Evolutionary conservation across 2,113 vertebrate species (phyloP), one percentile per base, ranked within the genome.

Genomic region (Scalopus aquaticus): DNA sequence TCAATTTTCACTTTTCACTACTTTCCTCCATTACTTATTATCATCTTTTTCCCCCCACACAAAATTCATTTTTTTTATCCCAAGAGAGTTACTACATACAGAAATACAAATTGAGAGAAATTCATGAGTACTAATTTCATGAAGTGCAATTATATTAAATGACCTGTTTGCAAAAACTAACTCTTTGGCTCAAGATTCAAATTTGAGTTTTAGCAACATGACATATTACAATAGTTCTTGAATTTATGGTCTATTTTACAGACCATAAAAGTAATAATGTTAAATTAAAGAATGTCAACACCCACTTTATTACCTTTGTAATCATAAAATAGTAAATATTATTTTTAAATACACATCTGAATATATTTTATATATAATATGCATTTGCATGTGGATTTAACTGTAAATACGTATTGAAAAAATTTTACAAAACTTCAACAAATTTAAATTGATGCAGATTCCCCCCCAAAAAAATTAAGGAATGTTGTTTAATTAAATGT

Each of bases 1-100:
- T 72, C 22, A 92, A 89, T 46, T 90, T 83, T 89, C 17, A 84
- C 22, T 46, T 90, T 83, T 89, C 17, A 84, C 22, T 58, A 84
- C 39, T 64, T 49, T 74, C 6, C 16, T 32, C n/a, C 39, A 28
- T 77, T 42, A 90, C 13, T 26, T 64, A 78, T 74, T 54, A 4
- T 20, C 2, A 70, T 30, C 15, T 17, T 20, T 60, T 65, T 74
- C 22, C 54, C 54, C 8, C 54, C 51, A 28, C 3, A 49, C 15
- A 37, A 78, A 65, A 4, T 46, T 51, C 46, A 58, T 15, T 54
- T 60, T 81, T n/a, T 67, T 44, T 22, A 64, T 60, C 58, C 35
- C 22, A 37, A 56, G 19, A 56, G 80, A 64, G 6, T 46, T 35
- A 46, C 15, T 81, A 2, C 15, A 49, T 58, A 22, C 17, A 32